Base-by-base conservation (phyloP, 92 coral and sea anemone species). In the Porites divaricata region DNA sequence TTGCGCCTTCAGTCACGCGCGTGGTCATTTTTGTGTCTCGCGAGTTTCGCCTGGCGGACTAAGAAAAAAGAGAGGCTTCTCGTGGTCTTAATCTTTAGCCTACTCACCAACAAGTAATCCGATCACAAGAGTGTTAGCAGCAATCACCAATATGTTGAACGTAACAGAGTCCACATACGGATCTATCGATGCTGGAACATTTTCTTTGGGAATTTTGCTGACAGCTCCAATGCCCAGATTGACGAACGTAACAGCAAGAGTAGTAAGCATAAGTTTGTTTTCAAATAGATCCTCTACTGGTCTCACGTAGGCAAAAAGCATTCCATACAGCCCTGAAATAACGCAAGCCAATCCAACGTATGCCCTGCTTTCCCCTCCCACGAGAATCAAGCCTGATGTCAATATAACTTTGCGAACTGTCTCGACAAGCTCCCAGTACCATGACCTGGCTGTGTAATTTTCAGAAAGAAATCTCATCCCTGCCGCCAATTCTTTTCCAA, bases 361-460 rank as follows among this genome's bases (percentile, higher is more conserved):
- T 2, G 84, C 84, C 45, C 84, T 79, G 65, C 84, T 79, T 26
- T 79, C 84, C 25, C 63, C 74, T 23, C 84, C 84, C 6, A 79
- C 21, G 19, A 79, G 74, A 9, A 66, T 64, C 25, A 79, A 61
- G n/a, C 73, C 70, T 13, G 84, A 79, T 61, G 72, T 72, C 45
- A 79, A 41, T 11, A 79, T 22, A 9, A 80, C 77, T 54, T 80
- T 80, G 2, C 85, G 85, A 24, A 69, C 48, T 24, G 76, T 80
- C 72, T 80, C 85, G 21, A 80, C 53, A 23, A 80, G 65, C 67
- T 80, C 84, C 84, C 84, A 80, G 25, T 80, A 80, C 75, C 84
- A 80, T 13, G 63, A 53, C 1, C 41, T 81, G 85, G 68, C 73
- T 45, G 51, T 63, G 65, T 81, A 79, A 79, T 79, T 79, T 26